A percentile compares a stretch with the other conserved stretches of the same genome.
Conservation (phyloP, 2,888 invertebrate species). For the Liopterus haemorrhoidalis region DNA sequence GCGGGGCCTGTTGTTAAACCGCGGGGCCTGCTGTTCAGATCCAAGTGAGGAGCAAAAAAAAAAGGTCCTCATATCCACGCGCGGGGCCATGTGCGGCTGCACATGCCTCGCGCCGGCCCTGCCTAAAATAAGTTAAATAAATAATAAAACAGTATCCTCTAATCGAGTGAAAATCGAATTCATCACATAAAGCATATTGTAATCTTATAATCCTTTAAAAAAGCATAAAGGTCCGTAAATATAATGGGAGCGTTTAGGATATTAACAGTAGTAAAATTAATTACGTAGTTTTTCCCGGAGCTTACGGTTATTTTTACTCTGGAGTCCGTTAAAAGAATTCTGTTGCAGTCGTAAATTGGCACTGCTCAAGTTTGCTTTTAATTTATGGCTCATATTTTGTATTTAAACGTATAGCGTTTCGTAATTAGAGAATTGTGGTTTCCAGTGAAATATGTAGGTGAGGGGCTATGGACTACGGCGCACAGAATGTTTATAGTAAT, state of each 20-base stretch:
- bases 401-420: conserved; percentile 41
- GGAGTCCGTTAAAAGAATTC: neutral
- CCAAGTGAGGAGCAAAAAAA: too few species aligned
- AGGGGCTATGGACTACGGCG: conserved; percentile 30
- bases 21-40: too few species aligned
- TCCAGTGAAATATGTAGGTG: conserved; percentile 41
- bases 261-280: neutral
- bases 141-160: too few species aligned
- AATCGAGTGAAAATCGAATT: too few species aligned
- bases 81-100: too few species aligned
- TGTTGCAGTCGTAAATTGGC: conserved; percentile 30
- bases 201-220: too few species aligned
- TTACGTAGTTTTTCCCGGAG: neutral
- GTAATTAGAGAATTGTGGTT: conserved; percentile 49
- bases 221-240: neutral
- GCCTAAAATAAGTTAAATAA: too few species aligned
- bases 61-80: too few species aligned
- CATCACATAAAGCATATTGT: too few species aligned
- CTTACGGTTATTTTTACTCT: neutral
- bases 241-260: neutral
- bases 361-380: conserved; percentile 44
- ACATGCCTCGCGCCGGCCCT: too few species aligned
- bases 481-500: conserved; percentile 39
- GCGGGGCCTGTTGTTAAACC: too few species aligned
- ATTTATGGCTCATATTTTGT: conserved; percentile 48